Evolutionary conservation across 2,888 invertebrate species (phyloP).

Genomic region (Elegia similella): DNA sequence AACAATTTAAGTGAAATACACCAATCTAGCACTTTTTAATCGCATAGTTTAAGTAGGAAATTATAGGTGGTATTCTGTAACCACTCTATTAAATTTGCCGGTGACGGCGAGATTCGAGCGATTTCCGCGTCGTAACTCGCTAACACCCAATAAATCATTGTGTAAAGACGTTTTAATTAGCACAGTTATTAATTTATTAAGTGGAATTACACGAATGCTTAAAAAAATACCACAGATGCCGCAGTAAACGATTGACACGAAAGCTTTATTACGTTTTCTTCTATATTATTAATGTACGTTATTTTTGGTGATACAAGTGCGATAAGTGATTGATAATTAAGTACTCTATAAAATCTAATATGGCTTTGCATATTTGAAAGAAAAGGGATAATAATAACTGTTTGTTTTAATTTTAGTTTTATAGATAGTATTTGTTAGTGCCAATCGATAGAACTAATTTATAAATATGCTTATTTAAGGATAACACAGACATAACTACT

Average conservation of each 20-base stretch:
- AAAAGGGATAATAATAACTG: too few species aligned
- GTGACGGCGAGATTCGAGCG: constrained; percentile 24
- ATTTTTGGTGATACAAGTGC: too few species aligned
- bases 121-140: constrained; percentile 26
- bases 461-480: too few species aligned
- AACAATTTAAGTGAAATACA: constrained; percentile 20
- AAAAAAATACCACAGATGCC: neutral
- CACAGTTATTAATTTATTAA: constrained; percentile 21
- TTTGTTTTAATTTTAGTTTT: too few species aligned
- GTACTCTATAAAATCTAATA: too few species aligned
- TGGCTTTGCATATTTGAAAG: too few species aligned
- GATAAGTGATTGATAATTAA: too few species aligned
- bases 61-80: constrained; percentile 24
- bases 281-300: too few species aligned
- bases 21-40: constrained; percentile 35
- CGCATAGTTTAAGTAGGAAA: constrained; percentile 34
- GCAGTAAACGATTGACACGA: neutral
- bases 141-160: constrained; percentile 31
- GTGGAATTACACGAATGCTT: neutral
- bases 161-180: constrained; percentile 28
- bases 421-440: too few species aligned
- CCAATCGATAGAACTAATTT: too few species aligned
- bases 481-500: too few species aligned
- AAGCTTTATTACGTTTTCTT: too few species aligned
- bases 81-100: constrained; percentile 30